A percentile compares a stretch with the other conserved stretches of the same genome.
Conservation (phyloP, 2,113 vertebrate species). For the Natator depressus region DNA sequence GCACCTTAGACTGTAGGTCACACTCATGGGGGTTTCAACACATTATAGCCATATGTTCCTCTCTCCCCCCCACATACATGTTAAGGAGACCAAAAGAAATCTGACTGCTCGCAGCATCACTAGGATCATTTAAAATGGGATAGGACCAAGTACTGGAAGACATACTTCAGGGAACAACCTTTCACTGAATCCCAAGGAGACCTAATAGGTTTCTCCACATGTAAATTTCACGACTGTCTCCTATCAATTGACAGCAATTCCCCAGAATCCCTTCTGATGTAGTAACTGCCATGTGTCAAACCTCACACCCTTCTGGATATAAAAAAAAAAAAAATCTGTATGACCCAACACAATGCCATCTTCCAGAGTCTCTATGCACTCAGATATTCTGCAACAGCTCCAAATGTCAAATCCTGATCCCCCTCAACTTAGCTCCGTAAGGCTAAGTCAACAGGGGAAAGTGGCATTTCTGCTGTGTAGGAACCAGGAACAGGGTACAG, state of each 20-base stretch:
- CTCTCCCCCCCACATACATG: fast-evolving
- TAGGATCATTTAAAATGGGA: background rate
- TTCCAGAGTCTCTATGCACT: background rate
- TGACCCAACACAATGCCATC: background rate
- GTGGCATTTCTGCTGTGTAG: background rate
- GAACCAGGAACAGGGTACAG: background rate
- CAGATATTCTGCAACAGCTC: background rate
- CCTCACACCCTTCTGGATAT: background rate
- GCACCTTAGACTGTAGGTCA: constrained; percentile 21
- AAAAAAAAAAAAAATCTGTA: fast-evolving
- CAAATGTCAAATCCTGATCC: background rate
- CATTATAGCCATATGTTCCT: fast-evolving
- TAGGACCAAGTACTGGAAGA: background rate
- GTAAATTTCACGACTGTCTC: background rate
- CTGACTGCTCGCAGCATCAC: background rate
- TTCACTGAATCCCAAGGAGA: background rate
- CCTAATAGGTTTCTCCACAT: background rate
- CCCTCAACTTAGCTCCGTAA: background rate
- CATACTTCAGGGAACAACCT: background rate
- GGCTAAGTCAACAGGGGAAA: background rate
- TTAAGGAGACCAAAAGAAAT: background rate
- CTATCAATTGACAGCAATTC: background rate
- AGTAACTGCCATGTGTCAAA: background rate
- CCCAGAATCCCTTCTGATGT: background rate
- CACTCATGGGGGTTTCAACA: background rate